Percentiles rank a stretch among this genome's conserved stretches.
Conservation (phyloP, 2,888 invertebrate genomes). For the Nymphalis c-album region DNA sequence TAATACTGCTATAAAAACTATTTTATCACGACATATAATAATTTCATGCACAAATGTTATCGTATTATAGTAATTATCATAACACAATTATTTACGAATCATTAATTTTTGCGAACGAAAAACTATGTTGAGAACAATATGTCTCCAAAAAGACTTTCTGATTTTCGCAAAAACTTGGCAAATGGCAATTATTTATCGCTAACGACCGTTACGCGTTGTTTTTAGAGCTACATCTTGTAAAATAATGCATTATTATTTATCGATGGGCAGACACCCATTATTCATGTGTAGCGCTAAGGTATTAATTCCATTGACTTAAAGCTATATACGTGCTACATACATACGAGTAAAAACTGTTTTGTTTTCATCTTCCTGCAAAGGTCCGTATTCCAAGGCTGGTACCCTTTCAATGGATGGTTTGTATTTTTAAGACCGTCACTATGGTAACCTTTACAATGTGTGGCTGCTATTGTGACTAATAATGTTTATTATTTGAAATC, state of each 20-base stretch:
- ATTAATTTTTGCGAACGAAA: neutral
- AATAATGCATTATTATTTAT: conserved; percentile 18
- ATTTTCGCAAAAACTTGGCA: conserved; percentile 14
- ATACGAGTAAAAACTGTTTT: too few species aligned
- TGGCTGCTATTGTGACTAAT: too few species aligned
- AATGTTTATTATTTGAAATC: too few species aligned
- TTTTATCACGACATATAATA: neutral
- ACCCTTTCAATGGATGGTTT: too few species aligned
- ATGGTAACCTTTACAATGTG: too few species aligned
- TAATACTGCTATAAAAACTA: too few species aligned
- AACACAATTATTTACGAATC: neutral
- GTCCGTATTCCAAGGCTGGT: too few species aligned
- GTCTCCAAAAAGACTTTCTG: neutral
- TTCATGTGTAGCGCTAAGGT: conserved; percentile 5
- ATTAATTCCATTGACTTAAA: neutral
- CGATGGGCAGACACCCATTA: conserved; percentile 10
- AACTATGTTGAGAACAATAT: neutral
- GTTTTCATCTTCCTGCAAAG: too few species aligned
- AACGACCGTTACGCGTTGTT: conserved; percentile 29
- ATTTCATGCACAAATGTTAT: neutral
- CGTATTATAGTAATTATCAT: neutral
- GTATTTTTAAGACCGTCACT: too few species aligned
- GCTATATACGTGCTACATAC: too few species aligned
- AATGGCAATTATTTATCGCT: conserved; percentile 24
- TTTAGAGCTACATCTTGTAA: conserved; percentile 4